phyloP scores from a whole-genome alignment of 2,888 invertebrate species.

The Unio delphinus region DNA sequence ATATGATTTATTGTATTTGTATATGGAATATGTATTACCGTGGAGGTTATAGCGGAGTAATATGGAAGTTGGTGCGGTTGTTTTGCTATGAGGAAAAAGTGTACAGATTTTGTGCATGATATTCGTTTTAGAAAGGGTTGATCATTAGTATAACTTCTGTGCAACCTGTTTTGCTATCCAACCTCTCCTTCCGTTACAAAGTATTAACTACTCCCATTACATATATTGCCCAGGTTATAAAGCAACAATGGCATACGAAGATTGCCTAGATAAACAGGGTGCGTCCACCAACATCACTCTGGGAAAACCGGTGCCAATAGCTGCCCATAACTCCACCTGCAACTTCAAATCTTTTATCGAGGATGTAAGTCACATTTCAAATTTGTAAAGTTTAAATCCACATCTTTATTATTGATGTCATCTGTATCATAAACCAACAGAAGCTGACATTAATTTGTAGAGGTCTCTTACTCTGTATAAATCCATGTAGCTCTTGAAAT shows the following conservation, averaged over 20 bases:
- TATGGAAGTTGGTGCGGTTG: background rate
- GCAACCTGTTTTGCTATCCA: too few species aligned
- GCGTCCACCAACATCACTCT: conserved; percentile 3
- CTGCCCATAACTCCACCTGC: conserved; percentile 25
- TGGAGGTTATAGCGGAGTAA: background rate
- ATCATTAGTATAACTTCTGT: too few species aligned
- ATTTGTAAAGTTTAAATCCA: background rate
- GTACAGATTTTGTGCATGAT: too few species aligned
- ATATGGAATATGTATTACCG: background rate
- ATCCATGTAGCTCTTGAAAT: too few species aligned
- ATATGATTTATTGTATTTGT: conserved; percentile 1
- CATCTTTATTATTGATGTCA: too few species aligned
- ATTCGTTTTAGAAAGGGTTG: too few species aligned
- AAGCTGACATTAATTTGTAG: too few species aligned
- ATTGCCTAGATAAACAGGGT: conserved; percentile 83
- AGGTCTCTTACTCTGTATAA: too few species aligned
- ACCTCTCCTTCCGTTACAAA: background rate
- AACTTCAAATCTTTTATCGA: conserved; percentile 51
- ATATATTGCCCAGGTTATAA: conserved; percentile 78
- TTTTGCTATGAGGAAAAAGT: background rate
- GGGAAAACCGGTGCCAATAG: background rate
- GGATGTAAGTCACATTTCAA: conserved; percentile 33
- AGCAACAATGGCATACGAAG: conserved; percentile 89
- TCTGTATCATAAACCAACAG: too few species aligned
- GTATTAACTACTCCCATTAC: background rate